Percentiles rank a stretch among this genome's conserved stretches.
phyloP scores from a whole-genome alignment of 2,113 vertebrate species.

The Xenus cinereus region DNA sequence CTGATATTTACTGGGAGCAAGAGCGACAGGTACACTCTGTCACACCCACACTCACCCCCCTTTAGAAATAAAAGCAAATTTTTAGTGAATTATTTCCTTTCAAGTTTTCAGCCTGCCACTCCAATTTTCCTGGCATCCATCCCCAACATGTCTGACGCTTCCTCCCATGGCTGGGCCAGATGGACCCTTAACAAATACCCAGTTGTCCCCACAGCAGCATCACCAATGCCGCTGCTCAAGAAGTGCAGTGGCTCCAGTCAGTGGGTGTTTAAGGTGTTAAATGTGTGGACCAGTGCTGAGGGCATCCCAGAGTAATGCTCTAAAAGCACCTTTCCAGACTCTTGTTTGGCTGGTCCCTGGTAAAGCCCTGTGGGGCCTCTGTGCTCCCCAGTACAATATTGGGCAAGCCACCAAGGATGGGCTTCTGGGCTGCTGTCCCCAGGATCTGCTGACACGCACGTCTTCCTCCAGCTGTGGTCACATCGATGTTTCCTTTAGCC shows the following conservation, averaged over 20 bases:
- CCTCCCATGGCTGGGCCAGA: not conserved
- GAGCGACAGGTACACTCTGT: not conserved
- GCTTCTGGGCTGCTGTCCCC: not conserved
- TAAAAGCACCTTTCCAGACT: not conserved
- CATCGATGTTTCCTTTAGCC: accelerated
- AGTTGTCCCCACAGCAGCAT: not conserved
- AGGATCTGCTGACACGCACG: accelerated
- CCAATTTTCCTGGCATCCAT: not conserved
- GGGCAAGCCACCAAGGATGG: not conserved
- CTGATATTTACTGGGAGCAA: slow-evolving; percentile 46
- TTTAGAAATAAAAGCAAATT: not conserved
- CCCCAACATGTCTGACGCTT: not conserved
- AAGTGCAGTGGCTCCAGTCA: not conserved
- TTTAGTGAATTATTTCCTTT: not conserved
- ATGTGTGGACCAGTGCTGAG: not conserved
- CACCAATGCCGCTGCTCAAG: not conserved
- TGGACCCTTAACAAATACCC: not conserved
- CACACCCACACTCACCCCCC: not conserved
- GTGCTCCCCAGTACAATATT: accelerated
- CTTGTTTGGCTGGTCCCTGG: not conserved
- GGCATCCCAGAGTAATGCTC: not conserved
- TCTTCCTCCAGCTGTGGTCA: not conserved
- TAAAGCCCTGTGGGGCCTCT: not conserved
- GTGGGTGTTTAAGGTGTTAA: not conserved
- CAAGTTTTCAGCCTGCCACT: not conserved